Evolutionary conservation across 2,888 invertebrate genomes (phyloP).

Genomic region (Linnaemya tessellans): DNA sequence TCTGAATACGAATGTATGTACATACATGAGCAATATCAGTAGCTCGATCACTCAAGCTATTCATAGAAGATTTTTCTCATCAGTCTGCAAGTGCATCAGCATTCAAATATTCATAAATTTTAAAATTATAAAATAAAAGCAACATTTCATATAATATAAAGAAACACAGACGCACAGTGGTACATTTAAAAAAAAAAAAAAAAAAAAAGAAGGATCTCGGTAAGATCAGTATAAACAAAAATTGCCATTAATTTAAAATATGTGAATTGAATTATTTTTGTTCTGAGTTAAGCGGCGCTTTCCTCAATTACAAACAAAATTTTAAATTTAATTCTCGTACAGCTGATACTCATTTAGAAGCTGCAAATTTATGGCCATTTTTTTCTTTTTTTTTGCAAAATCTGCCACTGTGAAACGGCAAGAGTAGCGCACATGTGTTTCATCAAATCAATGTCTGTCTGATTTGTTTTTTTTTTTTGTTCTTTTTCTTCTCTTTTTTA

Average conservation of each 20-base stretch:
- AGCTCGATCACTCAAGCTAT: neutral
- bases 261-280: no score
- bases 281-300: no score
- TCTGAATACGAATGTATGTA: neutral
- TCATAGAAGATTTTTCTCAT: neutral
- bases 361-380: neutral
- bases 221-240: neutral
- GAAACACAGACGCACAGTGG: neutral
- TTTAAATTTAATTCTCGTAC: no score
- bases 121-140: constrained; percentile 18
- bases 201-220: neutral
- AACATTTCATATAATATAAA: neutral
- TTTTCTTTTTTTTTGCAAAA: neutral
- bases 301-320: no score
- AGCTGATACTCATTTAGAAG: no score
- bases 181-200: neutral
- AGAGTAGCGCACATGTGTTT: constrained; percentile 1
- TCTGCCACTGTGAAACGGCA: neutral
- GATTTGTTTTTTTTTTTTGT: neutral
- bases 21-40: no score
- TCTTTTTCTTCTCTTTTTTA: neutral
- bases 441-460: neutral
- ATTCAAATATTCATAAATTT: constrained; percentile 9
- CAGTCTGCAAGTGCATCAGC: neutral
- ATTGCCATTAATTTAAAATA: no score